A percentile compares a stretch with the other conserved stretches of the same genome.
phyloP scores from a whole-genome alignment of 2,113 vertebrate genomes.

The Carlito syrichta region DNA sequence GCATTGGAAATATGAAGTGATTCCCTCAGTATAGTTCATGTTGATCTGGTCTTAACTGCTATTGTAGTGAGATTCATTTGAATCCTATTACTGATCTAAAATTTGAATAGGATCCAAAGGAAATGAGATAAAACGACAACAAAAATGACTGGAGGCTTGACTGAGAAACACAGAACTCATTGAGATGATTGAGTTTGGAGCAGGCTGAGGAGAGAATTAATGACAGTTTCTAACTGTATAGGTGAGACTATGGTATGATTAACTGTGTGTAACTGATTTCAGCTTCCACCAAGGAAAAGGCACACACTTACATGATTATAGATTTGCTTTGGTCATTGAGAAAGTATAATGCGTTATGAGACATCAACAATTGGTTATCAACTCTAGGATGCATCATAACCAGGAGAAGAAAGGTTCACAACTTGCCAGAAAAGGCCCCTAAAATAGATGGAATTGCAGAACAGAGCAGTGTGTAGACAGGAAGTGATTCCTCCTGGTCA shows the following conservation, averaged over 20 bases:
- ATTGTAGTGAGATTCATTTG: conserved; percentile 7
- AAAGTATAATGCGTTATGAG: background rate
- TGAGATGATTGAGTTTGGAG: background rate
- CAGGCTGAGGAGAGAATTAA: background rate
- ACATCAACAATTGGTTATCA: background rate
- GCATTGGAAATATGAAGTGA: background rate
- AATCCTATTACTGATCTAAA: conserved; percentile 17
- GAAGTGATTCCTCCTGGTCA: background rate
- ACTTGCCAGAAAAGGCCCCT: background rate
- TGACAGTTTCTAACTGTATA: background rate
- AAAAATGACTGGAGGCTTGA: background rate
- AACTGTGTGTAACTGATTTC: background rate
- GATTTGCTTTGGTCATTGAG: conserved; percentile 16
- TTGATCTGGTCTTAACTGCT: background rate
- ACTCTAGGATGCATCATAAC: background rate
- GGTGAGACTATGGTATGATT: background rate
- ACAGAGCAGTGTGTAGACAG: background rate
- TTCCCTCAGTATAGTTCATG: background rate
- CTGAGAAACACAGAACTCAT: background rate
- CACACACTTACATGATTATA: background rate
- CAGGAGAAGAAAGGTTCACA: background rate
- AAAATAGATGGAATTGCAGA: background rate
- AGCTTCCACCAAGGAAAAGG: background rate
- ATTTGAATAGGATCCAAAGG: background rate
- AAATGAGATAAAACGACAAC: conserved; percentile 7